Evolutionary conservation across 53 echinoderm and acorn worm genomes (phyloP).

Genomic region (Echinometra lucunter): DNA sequence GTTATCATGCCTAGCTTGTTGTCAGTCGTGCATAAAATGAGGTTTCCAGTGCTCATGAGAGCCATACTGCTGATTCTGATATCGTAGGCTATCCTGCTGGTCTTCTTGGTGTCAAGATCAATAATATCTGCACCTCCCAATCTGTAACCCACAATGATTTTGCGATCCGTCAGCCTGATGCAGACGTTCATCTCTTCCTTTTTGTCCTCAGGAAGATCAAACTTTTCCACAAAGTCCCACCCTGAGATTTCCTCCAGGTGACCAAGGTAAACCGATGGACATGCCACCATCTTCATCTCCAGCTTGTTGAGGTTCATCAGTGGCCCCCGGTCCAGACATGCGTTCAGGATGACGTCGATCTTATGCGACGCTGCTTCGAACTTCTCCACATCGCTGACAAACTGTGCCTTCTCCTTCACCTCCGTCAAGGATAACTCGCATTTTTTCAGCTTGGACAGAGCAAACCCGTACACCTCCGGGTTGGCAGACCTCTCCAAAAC

Average conservation of each 20-base stretch:
- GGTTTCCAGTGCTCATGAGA: constrained; percentile 46
- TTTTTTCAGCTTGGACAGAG: constrained; percentile 49
- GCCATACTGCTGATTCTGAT: constrained; percentile 57
- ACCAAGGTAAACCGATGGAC: constrained; percentile 51
- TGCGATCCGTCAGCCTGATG: constrained; percentile 55
- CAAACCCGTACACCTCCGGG: constrained; percentile 55
- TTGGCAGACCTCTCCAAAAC: constrained; percentile 53
- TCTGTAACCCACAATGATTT: constrained; percentile 52
- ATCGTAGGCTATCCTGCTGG: constrained; percentile 51
- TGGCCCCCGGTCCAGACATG: constrained; percentile 18
- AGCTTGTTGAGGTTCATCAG: constrained; percentile 55
- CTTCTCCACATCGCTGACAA: constrained; percentile 36
- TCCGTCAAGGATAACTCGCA: constrained; percentile 42
- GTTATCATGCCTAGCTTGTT: constrained; percentile 62
- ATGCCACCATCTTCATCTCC: constrained; percentile 52
- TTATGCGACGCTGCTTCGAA: constrained; percentile 19
- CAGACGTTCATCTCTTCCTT: constrained; percentile 66
- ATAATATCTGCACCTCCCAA: constrained; percentile 63
- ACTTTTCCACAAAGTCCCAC: constrained; percentile 55
- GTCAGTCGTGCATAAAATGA: constrained; percentile 53
- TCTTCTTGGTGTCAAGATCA: constrained; percentile 55
- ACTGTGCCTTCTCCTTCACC: constrained; percentile 55
- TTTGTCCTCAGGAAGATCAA: constrained; percentile 60
- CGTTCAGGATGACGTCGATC: constrained; percentile 59
- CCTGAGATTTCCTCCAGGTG: constrained; percentile 49